A percentile compares a stretch with the other conserved stretches of the same genome.
Conservation (phyloP, 2,113 vertebrate species). For the Malurus cyaneus region DNA sequence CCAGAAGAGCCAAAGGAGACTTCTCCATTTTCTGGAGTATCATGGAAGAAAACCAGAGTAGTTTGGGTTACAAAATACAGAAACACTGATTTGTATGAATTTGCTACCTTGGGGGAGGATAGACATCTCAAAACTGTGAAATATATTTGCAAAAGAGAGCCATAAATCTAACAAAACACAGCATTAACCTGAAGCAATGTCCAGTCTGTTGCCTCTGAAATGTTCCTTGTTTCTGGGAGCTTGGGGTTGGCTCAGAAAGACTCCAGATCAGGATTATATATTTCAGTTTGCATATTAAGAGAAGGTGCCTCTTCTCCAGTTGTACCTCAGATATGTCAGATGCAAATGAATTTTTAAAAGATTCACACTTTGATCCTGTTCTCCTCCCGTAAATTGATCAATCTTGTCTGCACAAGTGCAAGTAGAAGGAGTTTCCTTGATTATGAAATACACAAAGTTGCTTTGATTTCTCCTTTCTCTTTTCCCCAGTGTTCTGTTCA, state of each 20-base stretch:
- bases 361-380: neutral
- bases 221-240: neutral
- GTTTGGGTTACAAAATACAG: neutral
- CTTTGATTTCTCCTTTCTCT: neutral
- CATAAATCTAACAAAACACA: neutral
- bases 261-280: rapidly evolving
- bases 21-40: neutral
- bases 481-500: neutral
- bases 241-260: neutral
- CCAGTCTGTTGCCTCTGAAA: neutral
- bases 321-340: neutral
- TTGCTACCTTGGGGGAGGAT: neutral
- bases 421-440: neutral
- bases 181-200: neutral
- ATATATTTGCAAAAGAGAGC: neutral
- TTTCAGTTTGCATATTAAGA: neutral
- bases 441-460: neutral
- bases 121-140: neutral
- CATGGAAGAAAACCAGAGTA: neutral
- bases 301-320: neutral
- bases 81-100: neutral
- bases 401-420: neutral
- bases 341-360: neutral
- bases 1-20: neutral
- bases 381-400: neutral